Conservation (phyloP, 2,113 vertebrate genomes). For the Mormyrus lacerda region DNA sequence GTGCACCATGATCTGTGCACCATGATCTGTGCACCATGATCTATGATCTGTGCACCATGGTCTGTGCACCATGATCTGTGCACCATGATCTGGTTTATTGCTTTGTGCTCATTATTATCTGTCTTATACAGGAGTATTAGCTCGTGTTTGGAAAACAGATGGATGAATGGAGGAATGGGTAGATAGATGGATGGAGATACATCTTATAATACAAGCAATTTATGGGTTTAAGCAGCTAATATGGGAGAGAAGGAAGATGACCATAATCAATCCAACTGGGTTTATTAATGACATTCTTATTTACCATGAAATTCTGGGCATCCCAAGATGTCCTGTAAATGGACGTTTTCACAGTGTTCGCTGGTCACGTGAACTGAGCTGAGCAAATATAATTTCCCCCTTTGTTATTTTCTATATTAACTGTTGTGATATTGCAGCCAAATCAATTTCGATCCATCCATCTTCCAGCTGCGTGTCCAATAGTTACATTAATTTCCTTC, state of each 20-base stretch:
- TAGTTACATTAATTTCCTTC: background rate
- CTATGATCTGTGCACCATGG: no score
- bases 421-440: background rate
- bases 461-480: background rate
- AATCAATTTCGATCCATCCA: background rate
- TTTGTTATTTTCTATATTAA: background rate
- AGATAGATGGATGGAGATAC: background rate
- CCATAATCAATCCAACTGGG: background rate
- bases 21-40: no score
- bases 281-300: background rate
- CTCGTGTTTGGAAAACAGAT: background rate
- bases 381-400: background rate
- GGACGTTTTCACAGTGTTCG: background rate
- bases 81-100: background rate
- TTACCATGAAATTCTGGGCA: background rate
- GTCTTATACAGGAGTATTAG: background rate
- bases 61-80: no score
- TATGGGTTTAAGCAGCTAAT: background rate
- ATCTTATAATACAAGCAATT: background rate
- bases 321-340: background rate
- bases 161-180: no score
- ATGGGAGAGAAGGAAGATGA: background rate
- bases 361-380: background rate
- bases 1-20: background rate
- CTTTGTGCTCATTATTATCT: background rate